phyloP scores from a whole-genome alignment of 2,797 vertebrate genomes.

The Sebastiscus tertius region DNA sequence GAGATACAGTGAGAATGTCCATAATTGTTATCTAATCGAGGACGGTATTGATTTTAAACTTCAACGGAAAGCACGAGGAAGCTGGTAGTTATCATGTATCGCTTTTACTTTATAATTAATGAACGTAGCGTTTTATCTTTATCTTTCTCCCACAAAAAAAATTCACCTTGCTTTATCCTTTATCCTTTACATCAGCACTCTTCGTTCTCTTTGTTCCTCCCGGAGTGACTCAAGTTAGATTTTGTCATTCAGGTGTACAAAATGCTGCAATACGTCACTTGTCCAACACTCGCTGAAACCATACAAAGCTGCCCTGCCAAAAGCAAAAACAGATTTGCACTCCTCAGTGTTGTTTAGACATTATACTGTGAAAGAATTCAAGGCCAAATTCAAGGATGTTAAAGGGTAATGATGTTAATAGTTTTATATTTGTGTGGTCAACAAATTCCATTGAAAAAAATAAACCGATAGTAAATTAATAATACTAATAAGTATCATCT shows the following conservation, averaged over 20 bases:
- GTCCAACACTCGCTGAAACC: neutral
- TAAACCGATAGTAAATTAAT: neutral
- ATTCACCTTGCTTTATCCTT: constrained; percentile 49
- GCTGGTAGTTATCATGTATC: constrained; percentile 57
- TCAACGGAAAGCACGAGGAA: constrained; percentile 44
- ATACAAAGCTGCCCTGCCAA: neutral
- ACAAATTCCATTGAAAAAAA: constrained; percentile 7
- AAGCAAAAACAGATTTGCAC: neutral
- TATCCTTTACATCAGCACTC: constrained; percentile 30
- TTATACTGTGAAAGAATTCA: neutral
- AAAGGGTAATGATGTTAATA: neutral
- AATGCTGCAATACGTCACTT: neutral
- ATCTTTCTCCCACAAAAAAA: constrained; percentile 49
- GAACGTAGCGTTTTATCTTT: constrained; percentile 50
- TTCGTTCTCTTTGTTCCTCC: neutral
- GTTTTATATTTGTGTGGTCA: neutral
- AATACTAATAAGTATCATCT: neutral
- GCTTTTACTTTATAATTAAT: constrained; percentile 67
- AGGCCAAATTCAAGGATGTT: neutral
- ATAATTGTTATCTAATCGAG: constrained; percentile 69
- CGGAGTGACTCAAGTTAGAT: constrained; percentile 12
- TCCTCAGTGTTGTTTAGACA: neutral
- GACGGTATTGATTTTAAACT: constrained; percentile 73
- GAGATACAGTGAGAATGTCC: constrained; percentile 62
- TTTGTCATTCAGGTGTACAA: neutral